A percentile compares a stretch with the other conserved stretches of the same genome.
phyloP scores from a whole-genome alignment of 2,888 invertebrate genomes.

The Deilephila elpenor region DNA sequence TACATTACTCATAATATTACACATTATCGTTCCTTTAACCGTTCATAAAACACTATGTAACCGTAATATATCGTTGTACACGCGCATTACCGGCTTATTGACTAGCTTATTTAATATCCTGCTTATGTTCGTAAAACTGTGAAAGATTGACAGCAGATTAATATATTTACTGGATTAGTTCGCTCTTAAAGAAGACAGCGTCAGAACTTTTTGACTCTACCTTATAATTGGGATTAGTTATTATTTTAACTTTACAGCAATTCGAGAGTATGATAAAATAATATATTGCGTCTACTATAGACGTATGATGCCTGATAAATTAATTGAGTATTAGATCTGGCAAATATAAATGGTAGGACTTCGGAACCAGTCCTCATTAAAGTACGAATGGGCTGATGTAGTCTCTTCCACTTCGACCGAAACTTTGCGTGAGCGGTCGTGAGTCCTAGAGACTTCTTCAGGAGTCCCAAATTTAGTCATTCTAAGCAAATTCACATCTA shows the following conservation, averaged over 20 bases:
- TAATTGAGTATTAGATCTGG: too few relatives aligned
- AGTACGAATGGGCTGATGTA: too few relatives aligned
- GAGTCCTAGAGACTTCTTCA: too few relatives aligned
- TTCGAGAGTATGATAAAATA: too few relatives aligned
- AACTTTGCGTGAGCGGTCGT: too few relatives aligned
- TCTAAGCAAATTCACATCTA: too few relatives aligned
- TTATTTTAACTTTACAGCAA: too few relatives aligned
- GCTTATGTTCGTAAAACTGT: not conserved
- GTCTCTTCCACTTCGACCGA: too few relatives aligned
- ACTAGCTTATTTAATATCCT: constrained; percentile 19
- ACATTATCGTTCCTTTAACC: constrained; percentile 15
- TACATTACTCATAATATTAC: constrained; percentile 20
- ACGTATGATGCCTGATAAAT: too few relatives aligned
- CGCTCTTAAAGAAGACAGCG: not conserved
- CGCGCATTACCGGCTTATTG: not conserved
- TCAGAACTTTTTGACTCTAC: not conserved
- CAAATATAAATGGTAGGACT: not conserved
- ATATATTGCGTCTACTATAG: too few relatives aligned
- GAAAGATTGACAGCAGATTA: not conserved
- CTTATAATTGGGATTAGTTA: not conserved
- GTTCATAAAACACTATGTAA: constrained; percentile 17
- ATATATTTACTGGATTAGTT: not conserved
- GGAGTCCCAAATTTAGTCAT: too few relatives aligned
- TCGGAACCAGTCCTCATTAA: too few relatives aligned
- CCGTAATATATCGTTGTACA: not conserved